Evolutionary conservation across 2,888 invertebrate species (phyloP).

Genomic region (Seira ritae): DNA sequence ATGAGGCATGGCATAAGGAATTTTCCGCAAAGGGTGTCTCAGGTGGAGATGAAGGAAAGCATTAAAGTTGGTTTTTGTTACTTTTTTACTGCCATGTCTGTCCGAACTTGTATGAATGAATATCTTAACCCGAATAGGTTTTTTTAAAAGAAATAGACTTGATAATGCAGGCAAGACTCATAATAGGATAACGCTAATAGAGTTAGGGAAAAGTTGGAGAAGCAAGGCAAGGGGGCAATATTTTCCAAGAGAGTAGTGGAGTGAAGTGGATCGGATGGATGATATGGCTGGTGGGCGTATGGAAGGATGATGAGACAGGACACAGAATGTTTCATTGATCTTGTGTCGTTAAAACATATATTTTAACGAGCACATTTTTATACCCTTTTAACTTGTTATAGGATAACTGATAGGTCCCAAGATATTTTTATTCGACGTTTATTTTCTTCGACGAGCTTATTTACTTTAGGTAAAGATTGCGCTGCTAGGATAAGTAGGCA

Average conservation of each 20-base stretch:
- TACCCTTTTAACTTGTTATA: neutral
- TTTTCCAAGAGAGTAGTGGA: neutral
- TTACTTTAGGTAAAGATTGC: neutral
- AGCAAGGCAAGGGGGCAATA: too few species aligned
- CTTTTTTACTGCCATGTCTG: neutral
- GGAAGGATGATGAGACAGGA: neutral
- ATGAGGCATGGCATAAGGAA: slow-evolving; percentile 41
- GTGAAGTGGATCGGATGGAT: neutral
- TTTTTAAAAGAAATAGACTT: too few species aligned
- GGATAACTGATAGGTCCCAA: neutral
- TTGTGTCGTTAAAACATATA: neutral
- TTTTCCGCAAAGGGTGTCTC: too few species aligned
- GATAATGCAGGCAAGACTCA: too few species aligned
- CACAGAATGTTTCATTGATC: neutral
- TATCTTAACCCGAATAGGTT: too few species aligned
- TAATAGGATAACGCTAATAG: too few species aligned
- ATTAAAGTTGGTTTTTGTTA: too few species aligned
- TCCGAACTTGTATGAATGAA: too few species aligned
- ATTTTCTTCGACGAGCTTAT: neutral
- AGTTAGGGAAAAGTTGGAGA: too few species aligned
- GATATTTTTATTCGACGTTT: neutral
- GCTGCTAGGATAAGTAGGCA: too few species aligned
- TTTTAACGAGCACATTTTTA: neutral
- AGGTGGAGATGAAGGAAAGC: too few species aligned
- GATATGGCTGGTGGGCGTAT: neutral